Evolutionary conservation across 2,888 invertebrate genomes (phyloP), one percentile per base, ranked within the genome.

Genomic region (Zygothrica quintamaculata): DNA sequence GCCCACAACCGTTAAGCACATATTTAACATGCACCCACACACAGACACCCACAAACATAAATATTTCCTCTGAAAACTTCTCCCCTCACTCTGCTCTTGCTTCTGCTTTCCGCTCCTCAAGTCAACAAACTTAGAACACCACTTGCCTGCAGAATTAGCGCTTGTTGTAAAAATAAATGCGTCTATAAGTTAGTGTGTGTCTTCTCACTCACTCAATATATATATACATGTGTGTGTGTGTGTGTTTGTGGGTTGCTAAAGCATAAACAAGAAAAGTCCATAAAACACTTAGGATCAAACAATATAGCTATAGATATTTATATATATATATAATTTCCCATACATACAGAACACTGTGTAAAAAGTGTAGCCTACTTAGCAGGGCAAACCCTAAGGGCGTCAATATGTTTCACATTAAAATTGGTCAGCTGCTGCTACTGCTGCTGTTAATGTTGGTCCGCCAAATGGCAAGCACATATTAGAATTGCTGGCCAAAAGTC

Each of bases 231-330:
- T 46, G 46, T 7, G 43, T 18, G 31, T 51, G 33, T 40, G 33
- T 16, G 3, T 43, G 22, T 50, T 29, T 40, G 43, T 39, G 31
- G 37, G 29, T 71, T 62, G 44, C 53, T 58, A 33, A 44, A 61
- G 64, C 68, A 68, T 74, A 80, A 87, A 87, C 87, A 87, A 81
- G 87, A 71, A 85, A 82, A 87, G 82, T 87, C 85, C 87, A 82
- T 82, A 82, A 87, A 82, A 82, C 82, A 82, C 82, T 82, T 82
- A 82, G 74, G 82, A 84, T 85, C 79, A 74, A 79, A 76, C 70
- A 71, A 65, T 69, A 65, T 65, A 37, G n/a, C 2, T 5, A 22
- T 22, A 22, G 5, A 22, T 22, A 22, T 3, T 2, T 22, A 5
- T 22, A 22, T 22, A 22, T 22, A 22, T 22, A 22, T 22, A 22